Conservation (phyloP, 2,113 vertebrate species). For the Ifrita kowaldi region DNA sequence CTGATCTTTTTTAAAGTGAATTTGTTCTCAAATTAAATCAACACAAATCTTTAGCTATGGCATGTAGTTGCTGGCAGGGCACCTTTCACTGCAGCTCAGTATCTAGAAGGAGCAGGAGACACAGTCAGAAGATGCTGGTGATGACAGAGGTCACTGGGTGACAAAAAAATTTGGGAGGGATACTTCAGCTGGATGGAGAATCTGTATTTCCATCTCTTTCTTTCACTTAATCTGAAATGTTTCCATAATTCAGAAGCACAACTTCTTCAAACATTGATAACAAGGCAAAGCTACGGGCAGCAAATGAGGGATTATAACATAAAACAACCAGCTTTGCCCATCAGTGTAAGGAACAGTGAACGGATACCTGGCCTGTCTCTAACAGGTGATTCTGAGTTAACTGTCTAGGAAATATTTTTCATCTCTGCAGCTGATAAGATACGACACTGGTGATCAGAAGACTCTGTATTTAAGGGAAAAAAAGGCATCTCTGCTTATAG, state of each 20-base stretch:
- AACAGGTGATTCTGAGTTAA: background rate
- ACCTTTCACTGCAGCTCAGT: background rate
- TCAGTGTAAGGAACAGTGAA: background rate
- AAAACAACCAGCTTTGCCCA: background rate
- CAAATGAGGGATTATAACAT: background rate
- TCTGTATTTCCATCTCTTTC: background rate
- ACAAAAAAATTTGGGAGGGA: background rate
- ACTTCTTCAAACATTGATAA: background rate
- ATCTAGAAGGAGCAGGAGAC: background rate
- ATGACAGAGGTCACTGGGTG: background rate
- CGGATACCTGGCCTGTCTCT: background rate
- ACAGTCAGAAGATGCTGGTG: background rate
- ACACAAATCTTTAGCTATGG: background rate
- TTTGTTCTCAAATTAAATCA: background rate
- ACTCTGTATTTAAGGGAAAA: background rate
- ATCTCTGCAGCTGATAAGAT: background rate
- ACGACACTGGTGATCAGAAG: background rate
- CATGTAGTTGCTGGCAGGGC: background rate
- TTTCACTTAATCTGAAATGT: background rate
- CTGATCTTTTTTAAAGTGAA: background rate
- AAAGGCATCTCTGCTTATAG: background rate
- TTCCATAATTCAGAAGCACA: background rate
- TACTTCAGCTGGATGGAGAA: background rate
- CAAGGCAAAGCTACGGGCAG: background rate
- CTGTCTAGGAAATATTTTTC: background rate